These are phyloP conservation scores for Enteromius radiatus DNA, from an alignment of 2,797 vertebrate genomes.

Conservation along the genomic window DNA sequence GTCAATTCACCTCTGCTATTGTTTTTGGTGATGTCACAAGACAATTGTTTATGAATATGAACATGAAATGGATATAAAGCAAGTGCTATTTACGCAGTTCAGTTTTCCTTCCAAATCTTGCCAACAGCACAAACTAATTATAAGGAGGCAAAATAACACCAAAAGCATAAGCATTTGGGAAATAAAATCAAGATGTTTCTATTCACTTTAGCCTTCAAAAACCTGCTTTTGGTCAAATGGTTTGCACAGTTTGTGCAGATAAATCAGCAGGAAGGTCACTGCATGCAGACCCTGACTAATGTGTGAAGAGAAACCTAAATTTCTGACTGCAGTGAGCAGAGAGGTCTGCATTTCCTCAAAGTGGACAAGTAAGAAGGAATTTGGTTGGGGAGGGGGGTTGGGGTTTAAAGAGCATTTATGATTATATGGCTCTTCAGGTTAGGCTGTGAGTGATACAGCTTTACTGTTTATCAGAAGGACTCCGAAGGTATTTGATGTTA, in stretches of 20 bases:
- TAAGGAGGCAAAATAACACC: not conserved
- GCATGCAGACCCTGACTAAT: not conserved
- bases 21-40: not conserved
- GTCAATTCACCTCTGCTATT: not conserved
- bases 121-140: not conserved
- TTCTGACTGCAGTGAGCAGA: not conserved
- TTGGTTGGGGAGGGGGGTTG: not conserved
- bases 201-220: not conserved
- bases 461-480: not conserved
- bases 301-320: not conserved
- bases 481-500: not conserved
- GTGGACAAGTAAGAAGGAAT: slow-evolving; percentile 20
- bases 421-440: not conserved
- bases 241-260: not conserved
- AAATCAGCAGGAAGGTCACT: not conserved
- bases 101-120: not conserved
- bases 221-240: not conserved
- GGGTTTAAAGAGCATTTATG: not conserved
- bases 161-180: not conserved
- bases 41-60: not conserved
- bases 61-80: not conserved
- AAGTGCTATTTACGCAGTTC: not conserved
- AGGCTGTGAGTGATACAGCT: not conserved
- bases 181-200: not conserved
- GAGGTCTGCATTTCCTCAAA: slow-evolving; percentile 60